Base-by-base conservation (phyloP, 2,797 vertebrate genomes). In the Gymnodraco acuticeps region DNA sequence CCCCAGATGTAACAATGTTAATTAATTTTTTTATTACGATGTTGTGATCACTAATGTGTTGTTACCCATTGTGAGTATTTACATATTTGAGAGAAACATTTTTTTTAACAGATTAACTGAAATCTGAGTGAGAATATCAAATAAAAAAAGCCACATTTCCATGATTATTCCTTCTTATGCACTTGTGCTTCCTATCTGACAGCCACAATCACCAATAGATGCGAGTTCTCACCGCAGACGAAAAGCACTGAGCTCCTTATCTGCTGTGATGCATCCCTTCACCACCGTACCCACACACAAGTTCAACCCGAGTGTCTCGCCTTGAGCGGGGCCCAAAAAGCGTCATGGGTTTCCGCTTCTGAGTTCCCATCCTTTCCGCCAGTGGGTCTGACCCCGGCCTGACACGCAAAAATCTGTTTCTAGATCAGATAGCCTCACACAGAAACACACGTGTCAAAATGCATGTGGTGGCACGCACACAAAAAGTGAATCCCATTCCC, bases 221-320 rank as follows among this genome's bases (percentile, higher is more conserved):
- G 46, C 68, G 33, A 82, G 73, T 78, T 83, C 79, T 74, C 71
- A 80, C 70, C 75, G 66, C 76, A 82, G 83, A 92, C 81, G 38
- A 89, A 92, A 92, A 88, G 80, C 46, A 20, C 38, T 9, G 53
- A 64, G 47, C 58, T 82, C 48, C 63, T 20, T 77, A 86, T 87
- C 79, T 67, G 71, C 64, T 73, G 68, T 73, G 64, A 87, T 82
- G 75, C 86, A 70, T 80, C 81, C 45, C 47, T 74, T 89, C 81
- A 90, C 87, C 85, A 78, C 82, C 53, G 16, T 77, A 87, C 77
- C 86, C 86, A 76, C 87, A 87, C 72, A 70, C 77, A 87, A 92
- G 92, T 91, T 93, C 92, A 94, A 82, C 79, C 75, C 20, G 31
- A 91, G 88, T 92, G 88, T 87, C 81, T 87, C 78, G 84, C 90